Conservation (phyloP, 2,888 invertebrate genomes). For the Anorthoa munda region DNA sequence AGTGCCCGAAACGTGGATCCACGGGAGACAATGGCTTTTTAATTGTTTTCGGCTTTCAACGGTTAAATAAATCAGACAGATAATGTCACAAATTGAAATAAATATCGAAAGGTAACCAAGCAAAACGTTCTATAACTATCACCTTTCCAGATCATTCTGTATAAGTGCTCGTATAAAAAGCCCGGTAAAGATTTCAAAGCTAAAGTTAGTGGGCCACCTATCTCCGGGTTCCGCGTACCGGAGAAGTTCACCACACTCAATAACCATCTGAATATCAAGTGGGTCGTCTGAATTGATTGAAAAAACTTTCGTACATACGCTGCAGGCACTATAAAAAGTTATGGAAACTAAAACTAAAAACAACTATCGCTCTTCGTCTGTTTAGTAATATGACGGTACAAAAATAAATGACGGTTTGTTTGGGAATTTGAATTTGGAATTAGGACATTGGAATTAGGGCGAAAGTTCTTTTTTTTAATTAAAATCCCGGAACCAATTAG, state of each 20-base stretch:
- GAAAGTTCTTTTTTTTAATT: not conserved
- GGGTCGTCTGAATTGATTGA: conserved; percentile 82
- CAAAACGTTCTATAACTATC: conserved; percentile 10
- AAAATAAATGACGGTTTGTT: conserved; percentile 21
- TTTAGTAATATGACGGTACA: conserved; percentile 15
- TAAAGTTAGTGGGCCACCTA: conserved; percentile 65
- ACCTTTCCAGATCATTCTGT: conserved; percentile 9
- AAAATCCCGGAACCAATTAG: conserved; percentile 6
- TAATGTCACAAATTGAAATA: not conserved
- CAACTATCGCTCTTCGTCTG: conserved; percentile 40
- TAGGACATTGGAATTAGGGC: not conserved
- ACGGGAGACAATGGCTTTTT: too few species aligned
- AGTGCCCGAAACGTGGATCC: too few species aligned
- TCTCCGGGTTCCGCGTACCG: conserved; percentile 68
- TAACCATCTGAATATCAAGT: conserved; percentile 84
- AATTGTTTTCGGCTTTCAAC: too few species aligned
- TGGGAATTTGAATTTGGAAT: conserved; percentile 6
- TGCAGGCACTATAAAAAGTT: conserved; percentile 54
- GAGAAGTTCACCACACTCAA: conserved; percentile 79
- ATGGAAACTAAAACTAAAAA: conserved; percentile 46
- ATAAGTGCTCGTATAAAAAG: conserved; percentile 28
- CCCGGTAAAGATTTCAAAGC: conserved; percentile 57
- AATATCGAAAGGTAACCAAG: not conserved
- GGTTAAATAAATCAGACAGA: too few species aligned
- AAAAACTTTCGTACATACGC: conserved; percentile 74